Evolutionary conservation across 2,113 vertebrate genomes (phyloP), one percentile per base, ranked within the genome.

Genomic region (Neoarius graeffei): DNA sequence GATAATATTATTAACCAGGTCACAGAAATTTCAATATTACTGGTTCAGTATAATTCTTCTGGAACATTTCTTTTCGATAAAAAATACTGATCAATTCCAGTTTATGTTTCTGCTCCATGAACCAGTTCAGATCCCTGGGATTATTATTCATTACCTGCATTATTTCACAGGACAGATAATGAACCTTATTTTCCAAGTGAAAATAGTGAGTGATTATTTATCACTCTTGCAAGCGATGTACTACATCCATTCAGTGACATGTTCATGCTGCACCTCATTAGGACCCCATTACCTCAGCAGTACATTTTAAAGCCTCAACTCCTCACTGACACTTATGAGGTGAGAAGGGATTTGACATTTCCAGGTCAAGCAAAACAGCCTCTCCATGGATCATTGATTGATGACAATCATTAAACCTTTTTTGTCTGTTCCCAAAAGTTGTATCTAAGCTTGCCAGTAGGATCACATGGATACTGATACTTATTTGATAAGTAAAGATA

Each of bases 371-470:
- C 30, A 35, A 83, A 91, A 87, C 79, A 85, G 79, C 81, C 85
- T 85, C 48, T 87, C 83, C 89, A 87, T 87, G 64, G 54, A 14
- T 81, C 59, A 66, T 52, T 89, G 90, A 92, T 86, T 90, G 91
- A 91, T 92, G 86, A 86, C 27, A 76, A 89, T 89, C 88, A 91
- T 92, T 91, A 88, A 88, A 69, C 35, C 20, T 76, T 77, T 86
- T 88, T 73, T 90, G 48, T 84, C 85, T 7, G 73, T 64, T 80
- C 80, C 57, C 79, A 83, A 79, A 83, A 85, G 42, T 42, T 77
- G 57, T 86, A 57, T 84, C 76, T 81, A 74, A 76, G 87, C 79
- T 82, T 59, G 59, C 82, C 77, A 88, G 30, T n/a, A 42, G 69
- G 83, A 80, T 88, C 83, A 77, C 30, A 77, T 50, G 11, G 54